Conservation (phyloP, 1,140 invertebrate genomes). For the Alviniconcha marisindica region DNA sequence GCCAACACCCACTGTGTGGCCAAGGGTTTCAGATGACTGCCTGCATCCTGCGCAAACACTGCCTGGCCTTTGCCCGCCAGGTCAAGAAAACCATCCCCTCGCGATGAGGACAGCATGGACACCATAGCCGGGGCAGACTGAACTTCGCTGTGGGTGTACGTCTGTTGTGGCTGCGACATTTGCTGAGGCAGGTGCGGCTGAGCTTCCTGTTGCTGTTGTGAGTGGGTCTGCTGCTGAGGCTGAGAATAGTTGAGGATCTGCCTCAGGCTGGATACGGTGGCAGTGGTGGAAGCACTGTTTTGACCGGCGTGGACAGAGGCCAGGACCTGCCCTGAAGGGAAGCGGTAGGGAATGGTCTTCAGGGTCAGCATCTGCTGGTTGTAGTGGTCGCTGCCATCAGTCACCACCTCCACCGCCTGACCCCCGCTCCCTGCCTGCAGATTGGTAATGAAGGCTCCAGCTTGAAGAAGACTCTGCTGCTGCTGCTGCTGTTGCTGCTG, state of each 20-base stretch:
- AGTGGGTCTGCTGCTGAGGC: conserved; percentile 25
- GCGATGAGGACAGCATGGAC: conserved; percentile 21
- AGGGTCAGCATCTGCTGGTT: conserved; percentile 38
- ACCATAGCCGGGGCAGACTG: background rate
- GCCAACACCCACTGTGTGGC: conserved; percentile 18
- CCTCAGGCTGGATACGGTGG: conserved; percentile 6
- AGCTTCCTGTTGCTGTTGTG: conserved; percentile 25
- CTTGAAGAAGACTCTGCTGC: conserved; percentile 32
- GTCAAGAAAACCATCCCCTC: background rate
- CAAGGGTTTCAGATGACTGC: conserved; percentile 10
- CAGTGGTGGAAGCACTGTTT: conserved; percentile 24
- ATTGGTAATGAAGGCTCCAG: conserved; percentile 39
- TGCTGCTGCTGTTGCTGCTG: conserved; percentile 44
- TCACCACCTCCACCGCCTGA: conserved; percentile 38
- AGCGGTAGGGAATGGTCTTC: conserved; percentile 35
- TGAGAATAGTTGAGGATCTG: conserved; percentile 46
- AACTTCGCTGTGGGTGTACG: background rate
- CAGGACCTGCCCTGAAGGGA: conserved; percentile 30
- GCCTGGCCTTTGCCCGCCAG: background rate
- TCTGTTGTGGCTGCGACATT: conserved; percentile 8
- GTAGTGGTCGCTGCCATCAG: conserved; percentile 36
- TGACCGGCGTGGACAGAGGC: background rate
- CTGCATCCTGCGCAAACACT: background rate
- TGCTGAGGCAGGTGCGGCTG: conserved; percentile 25
- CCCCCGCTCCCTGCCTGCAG: conserved; percentile 27